A percentile compares a stretch with the other conserved stretches of the same genome.
These are phyloP conservation scores for Zonotrichia leucophrys DNA, from an alignment of 2,113 vertebrate species.

Conservation along the genomic window DNA sequence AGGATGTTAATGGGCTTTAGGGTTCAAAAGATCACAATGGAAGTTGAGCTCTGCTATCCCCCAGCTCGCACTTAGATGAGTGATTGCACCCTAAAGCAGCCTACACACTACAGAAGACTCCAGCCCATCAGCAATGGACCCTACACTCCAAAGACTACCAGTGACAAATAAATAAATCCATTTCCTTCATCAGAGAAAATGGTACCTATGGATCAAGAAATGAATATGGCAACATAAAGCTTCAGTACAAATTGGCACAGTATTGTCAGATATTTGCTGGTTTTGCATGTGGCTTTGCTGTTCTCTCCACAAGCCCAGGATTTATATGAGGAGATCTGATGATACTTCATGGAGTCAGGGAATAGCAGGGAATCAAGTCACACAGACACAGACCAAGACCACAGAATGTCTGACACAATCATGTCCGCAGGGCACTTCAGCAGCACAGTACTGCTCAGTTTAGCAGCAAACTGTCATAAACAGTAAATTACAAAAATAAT, in stretches of 20 bases:
- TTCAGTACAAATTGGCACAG: neutral
- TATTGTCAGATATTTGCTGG: neutral
- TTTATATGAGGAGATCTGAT: neutral
- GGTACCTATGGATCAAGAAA: neutral
- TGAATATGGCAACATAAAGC: neutral
- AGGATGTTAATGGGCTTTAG: neutral
- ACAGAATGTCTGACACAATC: neutral
- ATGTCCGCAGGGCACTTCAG: neutral
- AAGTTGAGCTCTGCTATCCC: neutral
- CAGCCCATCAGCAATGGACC: neutral
- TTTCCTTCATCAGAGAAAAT: neutral
- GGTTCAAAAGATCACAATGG: neutral
- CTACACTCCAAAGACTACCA: neutral
- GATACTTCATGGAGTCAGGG: neutral
- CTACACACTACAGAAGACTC: neutral
- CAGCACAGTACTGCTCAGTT: neutral
- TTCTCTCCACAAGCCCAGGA: neutral
- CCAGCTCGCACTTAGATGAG: neutral
- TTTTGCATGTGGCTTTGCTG: neutral
- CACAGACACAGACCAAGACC: neutral
- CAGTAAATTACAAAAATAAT: neutral
- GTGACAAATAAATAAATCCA: neutral
- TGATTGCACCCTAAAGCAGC: neutral
- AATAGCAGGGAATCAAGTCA: neutral
- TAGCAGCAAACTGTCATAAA: neutral